phyloP scores from a whole-genome alignment of 1,140 invertebrate species.

The Meteorus sp. region DNA sequence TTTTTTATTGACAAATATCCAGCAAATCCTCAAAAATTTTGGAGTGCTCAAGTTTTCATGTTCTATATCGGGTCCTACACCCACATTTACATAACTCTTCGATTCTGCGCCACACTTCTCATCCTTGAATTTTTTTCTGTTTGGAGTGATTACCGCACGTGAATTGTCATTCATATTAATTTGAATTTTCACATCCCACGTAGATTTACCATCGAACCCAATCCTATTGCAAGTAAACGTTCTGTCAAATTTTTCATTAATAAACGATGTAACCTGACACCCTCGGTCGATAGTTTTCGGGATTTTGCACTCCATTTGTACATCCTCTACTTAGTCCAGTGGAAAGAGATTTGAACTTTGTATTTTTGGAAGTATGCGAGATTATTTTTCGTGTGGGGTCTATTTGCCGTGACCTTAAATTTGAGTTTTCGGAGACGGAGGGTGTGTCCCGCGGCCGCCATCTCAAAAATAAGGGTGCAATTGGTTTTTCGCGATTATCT shows the following conservation, averaged over 20 bases:
- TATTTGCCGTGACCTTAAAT: no score
- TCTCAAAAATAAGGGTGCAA: no score
- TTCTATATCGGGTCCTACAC: no score
- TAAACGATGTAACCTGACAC: slow-evolving; percentile 8
- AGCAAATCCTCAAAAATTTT: neutral
- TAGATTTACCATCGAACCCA: neutral
- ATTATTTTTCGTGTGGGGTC: no score
- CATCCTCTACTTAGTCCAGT: no score
- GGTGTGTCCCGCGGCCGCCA: no score
- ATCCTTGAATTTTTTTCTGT: slow-evolving; percentile 15
- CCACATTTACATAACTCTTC: slow-evolving; percentile 9
- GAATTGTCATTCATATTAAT: neutral
- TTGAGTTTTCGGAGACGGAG: no score
- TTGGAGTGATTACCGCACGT: neutral
- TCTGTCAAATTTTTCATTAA: neutral
- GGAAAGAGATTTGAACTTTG: no score
- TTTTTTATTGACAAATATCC: slow-evolving; percentile 14
- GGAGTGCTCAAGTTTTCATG: slow-evolving; percentile 1
- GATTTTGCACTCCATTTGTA: no score
- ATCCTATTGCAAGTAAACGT: slow-evolving; percentile 10
- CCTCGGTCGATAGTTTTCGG: slow-evolving; percentile 16
- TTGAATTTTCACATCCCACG: slow-evolving; percentile 2
- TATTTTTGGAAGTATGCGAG: no score
- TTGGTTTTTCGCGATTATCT: no score
- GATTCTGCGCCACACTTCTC: slow-evolving; percentile 16